Evolutionary conservation across 2,113 vertebrate genomes (phyloP).

Genomic region (Amblyopsis rosae): DNA sequence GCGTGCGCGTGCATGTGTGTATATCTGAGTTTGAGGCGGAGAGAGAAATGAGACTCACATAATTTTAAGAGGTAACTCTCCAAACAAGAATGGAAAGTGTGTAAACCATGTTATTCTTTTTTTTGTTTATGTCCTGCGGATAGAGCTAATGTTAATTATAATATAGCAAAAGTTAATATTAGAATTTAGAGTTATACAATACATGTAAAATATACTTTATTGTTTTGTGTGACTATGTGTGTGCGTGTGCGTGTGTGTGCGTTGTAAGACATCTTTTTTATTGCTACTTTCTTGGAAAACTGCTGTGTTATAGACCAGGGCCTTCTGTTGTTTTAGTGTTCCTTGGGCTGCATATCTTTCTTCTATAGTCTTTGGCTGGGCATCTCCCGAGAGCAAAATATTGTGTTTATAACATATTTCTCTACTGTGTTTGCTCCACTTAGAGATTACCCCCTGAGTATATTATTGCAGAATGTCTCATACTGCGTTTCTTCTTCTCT

Average conservation of each 20-base stretch:
- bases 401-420: not conserved
- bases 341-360: not conserved
- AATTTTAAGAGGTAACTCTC: not conserved
- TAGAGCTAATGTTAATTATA: too few species aligned
- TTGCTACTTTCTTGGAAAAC: not conserved
- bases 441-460: not conserved
- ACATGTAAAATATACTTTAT: too few species aligned
- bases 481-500: not conserved
- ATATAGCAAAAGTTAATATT: too few species aligned
- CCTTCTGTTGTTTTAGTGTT: not conserved
- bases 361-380: not conserved
- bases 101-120: not conserved
- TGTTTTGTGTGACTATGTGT: too few species aligned
- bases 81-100: not conserved
- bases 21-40: not conserved
- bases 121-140: too few species aligned
- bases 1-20: not conserved
- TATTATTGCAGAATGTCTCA: not conserved
- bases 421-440: constrained; percentile 5
- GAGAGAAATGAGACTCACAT: not conserved
- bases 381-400: not conserved
- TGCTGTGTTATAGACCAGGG: not conserved
- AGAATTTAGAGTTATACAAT: too few species aligned
- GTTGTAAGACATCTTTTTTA: too few species aligned
- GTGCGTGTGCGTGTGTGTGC: too few species aligned